phyloP scores from a whole-genome alignment of 2,888 invertebrate species.

The Monopis laevigella region DNA sequence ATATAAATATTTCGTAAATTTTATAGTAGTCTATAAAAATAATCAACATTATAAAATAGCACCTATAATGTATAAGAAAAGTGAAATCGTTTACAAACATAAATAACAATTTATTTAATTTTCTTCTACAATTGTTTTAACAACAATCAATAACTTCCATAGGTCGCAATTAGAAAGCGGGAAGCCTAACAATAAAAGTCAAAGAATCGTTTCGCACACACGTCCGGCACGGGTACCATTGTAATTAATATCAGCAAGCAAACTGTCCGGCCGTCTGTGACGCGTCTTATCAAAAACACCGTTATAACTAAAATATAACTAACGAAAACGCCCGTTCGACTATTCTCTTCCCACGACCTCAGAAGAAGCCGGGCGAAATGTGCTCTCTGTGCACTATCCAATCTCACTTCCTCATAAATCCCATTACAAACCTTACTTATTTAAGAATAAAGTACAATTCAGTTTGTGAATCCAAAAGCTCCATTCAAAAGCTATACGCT shows the following conservation, averaged over 20 bases:
- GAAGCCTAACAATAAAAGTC: not conserved
- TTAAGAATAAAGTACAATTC: slow-evolving; percentile 27
- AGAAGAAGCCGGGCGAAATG: slow-evolving; percentile 33
- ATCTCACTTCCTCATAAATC: slow-evolving; percentile 54
- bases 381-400: slow-evolving; percentile 53
- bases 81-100: not conserved
- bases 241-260: slow-evolving; percentile 2
- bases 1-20: no score
- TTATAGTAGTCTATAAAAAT: no score
- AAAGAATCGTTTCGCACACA: not conserved
- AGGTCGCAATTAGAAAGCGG: not conserved
- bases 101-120: not conserved
- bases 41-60: no score
- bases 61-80: no score
- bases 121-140: not conserved
- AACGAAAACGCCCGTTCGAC: slow-evolving; percentile 46
- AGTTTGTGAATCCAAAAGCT: slow-evolving; percentile 23
- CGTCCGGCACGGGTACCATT: not conserved
- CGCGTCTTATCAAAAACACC: slow-evolving; percentile 51
- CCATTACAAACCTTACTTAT: slow-evolving; percentile 28
- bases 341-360: slow-evolving; percentile 56
- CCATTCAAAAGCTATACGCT: slow-evolving; percentile 51
- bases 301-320: slow-evolving; percentile 43
- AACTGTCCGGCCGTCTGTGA: slow-evolving; percentile 13
- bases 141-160: not conserved